Evolutionary conservation across 2,888 invertebrate genomes (phyloP).

Genomic region (Amiota communis): DNA sequence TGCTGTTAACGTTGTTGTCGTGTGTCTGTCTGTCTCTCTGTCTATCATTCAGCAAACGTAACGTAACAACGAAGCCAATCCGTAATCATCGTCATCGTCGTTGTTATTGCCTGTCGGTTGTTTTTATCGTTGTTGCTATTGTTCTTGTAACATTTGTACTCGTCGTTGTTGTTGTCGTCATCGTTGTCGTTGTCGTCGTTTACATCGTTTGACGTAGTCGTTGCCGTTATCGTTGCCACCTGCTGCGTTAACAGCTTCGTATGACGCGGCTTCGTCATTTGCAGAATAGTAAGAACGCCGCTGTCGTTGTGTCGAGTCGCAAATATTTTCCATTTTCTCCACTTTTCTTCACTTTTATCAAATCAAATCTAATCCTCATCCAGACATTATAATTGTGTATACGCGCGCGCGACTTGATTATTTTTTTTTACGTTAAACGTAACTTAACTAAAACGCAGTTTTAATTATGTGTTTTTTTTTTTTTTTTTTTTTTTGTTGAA

Average conservation of each 20-base stretch:
- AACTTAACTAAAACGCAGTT: too few species aligned
- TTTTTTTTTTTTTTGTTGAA: too few species aligned
- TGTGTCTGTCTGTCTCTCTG: too few species aligned
- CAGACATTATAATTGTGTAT: neutral
- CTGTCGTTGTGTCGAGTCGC: slow-evolving; percentile 62
- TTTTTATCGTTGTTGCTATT: too few species aligned
- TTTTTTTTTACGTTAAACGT: neutral
- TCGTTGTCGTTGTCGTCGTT: slow-evolving; percentile 4
- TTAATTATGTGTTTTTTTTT: neutral
- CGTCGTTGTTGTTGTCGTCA: neutral
- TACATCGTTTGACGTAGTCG: neutral
- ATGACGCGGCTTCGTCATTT: neutral
- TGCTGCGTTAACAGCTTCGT: slow-evolving; percentile 14
- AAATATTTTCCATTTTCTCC: slow-evolving; percentile 14
- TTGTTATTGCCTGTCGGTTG: too few species aligned
- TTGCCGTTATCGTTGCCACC: neutral
- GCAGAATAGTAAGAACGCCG: slow-evolving; percentile 54
- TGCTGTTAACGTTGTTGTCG: too few species aligned
- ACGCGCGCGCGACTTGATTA: neutral
- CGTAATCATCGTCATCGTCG: too few species aligned
- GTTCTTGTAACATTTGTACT: too few species aligned
- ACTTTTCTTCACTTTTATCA: neutral
- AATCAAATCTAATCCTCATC: neutral
- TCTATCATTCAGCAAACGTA: too few species aligned
- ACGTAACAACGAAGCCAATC: too few species aligned